Percentiles rank a stretch among this genome's conserved stretches.
phyloP scores from a whole-genome alignment of 2,113 vertebrate species.

The Xenopus tropicalis region DNA sequence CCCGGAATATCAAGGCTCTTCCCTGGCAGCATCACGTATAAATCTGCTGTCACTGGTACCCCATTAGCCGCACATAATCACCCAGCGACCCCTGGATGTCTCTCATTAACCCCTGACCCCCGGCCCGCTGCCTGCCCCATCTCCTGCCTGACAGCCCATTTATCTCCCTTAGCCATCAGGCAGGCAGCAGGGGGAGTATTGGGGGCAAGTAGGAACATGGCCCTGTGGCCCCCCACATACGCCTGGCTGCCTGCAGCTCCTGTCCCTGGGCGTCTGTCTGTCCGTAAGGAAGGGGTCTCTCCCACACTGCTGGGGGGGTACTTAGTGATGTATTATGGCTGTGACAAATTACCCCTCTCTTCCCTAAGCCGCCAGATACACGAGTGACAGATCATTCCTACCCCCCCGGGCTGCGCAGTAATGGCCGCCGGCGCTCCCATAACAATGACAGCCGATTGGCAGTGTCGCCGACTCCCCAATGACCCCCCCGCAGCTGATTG shows the following conservation, averaged over 20 bases:
- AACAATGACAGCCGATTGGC: too few relatives aligned
- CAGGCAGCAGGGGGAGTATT: constrained; percentile 60
- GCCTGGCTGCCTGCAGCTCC: not conserved
- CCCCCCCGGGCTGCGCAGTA: not conserved
- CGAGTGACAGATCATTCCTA: not conserved
- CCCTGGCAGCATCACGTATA: constrained; percentile 85
- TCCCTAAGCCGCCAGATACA: not conserved
- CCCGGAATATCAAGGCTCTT: constrained; percentile 79
- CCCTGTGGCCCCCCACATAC: not conserved
- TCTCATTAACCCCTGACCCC: constrained; percentile 93
- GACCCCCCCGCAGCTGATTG: too few relatives aligned
- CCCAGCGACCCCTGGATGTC: constrained; percentile 81
- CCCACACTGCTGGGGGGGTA: not conserved
- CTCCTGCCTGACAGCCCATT: constrained; percentile 69
- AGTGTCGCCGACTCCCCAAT: too few relatives aligned
- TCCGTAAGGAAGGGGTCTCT: not conserved
- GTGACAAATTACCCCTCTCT: not conserved
- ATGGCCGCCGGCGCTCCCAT: too few relatives aligned
- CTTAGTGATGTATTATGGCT: not conserved
- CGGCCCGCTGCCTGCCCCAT: constrained; percentile 76
- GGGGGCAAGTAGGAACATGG: constrained; percentile 51
- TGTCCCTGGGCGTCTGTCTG: not conserved
- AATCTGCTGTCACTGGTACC: constrained; percentile 85
- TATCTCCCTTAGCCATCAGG: constrained; percentile 65
- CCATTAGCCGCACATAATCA: constrained; percentile 88